These are phyloP conservation scores for Drosophila sordidula DNA, from an alignment of 2,888 invertebrate genomes.

Conservation along the genomic window DNA sequence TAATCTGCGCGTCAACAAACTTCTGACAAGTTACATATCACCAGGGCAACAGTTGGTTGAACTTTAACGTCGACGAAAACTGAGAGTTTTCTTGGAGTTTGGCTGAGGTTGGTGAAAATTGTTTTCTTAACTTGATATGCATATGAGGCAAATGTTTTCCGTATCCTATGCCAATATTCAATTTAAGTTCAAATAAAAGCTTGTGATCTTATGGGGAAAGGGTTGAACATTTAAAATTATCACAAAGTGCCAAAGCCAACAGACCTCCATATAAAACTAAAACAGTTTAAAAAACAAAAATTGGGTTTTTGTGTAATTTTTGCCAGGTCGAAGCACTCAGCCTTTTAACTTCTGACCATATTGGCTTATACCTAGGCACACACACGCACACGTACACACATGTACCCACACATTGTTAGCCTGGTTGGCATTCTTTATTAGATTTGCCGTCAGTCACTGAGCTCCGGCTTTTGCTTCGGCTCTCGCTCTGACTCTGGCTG, in stretches of 20 bases:
- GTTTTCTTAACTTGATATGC: conserved; percentile 20
- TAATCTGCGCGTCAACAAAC: conserved; percentile 76
- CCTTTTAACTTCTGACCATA: conserved; percentile 60
- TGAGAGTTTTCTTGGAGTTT: conserved; percentile 15
- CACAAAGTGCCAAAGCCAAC: conserved; percentile 24
- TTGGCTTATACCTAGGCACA: conserved; percentile 43
- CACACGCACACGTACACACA: too few species aligned
- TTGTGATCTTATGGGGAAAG: not conserved
- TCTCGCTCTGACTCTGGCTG: conserved; percentile 21
- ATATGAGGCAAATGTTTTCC: conserved; percentile 12
- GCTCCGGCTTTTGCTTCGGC: conserved; percentile 18
- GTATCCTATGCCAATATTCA: conserved; percentile 25
- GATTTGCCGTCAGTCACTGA: conserved; percentile 59
- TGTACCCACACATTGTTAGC: not conserved
- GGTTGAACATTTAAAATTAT: conserved; percentile 29
- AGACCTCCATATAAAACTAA: conserved; percentile 32
- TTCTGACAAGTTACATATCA: conserved; percentile 78
- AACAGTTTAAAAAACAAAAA: conserved; percentile 42
- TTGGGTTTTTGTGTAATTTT: conserved; percentile 20
- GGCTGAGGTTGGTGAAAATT: conserved; percentile 12
- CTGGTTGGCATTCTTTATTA: conserved; percentile 58
- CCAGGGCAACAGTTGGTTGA: conserved; percentile 72
- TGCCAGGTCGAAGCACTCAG: conserved; percentile 42
- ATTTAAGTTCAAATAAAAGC: conserved; percentile 35
- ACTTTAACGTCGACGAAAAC: conserved; percentile 25